These are phyloP conservation scores for Sicus ferrugineus DNA, from an alignment of 2,888 invertebrate genomes.

Conservation along the genomic window DNA sequence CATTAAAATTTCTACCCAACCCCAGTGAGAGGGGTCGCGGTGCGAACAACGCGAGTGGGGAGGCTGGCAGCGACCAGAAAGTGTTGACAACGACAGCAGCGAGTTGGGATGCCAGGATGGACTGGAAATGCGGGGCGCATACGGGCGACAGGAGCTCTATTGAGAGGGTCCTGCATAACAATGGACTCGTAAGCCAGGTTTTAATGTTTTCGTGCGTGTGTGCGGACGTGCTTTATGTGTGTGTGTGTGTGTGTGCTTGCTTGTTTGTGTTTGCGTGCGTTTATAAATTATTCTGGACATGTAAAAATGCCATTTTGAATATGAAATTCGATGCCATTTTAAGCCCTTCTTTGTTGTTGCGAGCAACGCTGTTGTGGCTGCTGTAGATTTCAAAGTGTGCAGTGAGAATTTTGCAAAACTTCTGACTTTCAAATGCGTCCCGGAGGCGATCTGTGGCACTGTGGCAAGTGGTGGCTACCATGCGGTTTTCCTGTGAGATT, in stretches of 20 bases:
- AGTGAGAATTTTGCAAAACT: neutral
- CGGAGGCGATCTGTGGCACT: too few species aligned
- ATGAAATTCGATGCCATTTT: conserved; percentile 62
- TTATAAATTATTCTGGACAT: conserved; percentile 65
- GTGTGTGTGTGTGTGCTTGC: neutral
- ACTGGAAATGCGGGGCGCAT: neutral
- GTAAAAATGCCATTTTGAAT: conserved; percentile 65
- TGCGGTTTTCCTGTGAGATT: too few species aligned
- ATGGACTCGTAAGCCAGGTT: conserved; percentile 22
- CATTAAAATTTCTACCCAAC: conserved; percentile 33
- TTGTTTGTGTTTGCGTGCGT: conserved; percentile 48
- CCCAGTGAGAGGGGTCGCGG: conserved; percentile 9
- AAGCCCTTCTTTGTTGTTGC: conserved; percentile 26
- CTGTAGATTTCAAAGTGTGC: too few species aligned
- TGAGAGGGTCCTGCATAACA: conserved; percentile 14
- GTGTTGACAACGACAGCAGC: conserved; percentile 36
- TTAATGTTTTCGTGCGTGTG: conserved; percentile 8
- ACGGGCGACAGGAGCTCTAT: neutral
- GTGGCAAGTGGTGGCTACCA: too few species aligned
- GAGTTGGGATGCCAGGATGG: neutral
- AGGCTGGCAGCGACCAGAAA: conserved; percentile 11
- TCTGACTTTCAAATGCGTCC: conserved; percentile 6
- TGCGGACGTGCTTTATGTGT: conserved; percentile 5
- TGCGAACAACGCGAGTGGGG: neutral
- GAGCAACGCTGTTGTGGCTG: neutral